Conservation (phyloP, 2,113 vertebrate genomes). For the Athene cunicularia region DNA sequence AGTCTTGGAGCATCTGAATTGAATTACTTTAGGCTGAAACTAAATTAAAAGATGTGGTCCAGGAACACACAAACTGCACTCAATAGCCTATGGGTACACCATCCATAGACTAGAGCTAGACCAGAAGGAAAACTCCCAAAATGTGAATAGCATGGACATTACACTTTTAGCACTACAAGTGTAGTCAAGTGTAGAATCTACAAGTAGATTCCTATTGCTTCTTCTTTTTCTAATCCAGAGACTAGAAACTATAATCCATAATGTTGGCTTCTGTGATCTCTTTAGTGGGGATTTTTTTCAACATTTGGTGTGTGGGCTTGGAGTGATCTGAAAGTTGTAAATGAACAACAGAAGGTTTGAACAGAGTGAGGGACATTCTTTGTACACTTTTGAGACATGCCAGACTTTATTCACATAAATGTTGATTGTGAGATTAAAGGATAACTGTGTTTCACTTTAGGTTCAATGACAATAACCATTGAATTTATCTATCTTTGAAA, state of each 20-base stretch:
- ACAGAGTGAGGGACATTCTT: neutral
- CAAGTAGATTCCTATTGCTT: neutral
- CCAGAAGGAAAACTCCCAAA: neutral
- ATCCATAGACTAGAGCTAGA: neutral
- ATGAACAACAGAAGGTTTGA: neutral
- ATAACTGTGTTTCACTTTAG: neutral
- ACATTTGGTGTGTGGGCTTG: neutral
- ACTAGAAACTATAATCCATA: neutral
- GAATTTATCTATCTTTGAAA: neutral
- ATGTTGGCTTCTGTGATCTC: neutral
- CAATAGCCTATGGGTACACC: neutral
- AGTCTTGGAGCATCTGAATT: neutral
- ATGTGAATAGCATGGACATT: neutral
- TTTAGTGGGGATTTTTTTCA: neutral
- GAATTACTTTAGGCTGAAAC: neutral
- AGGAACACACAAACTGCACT: neutral
- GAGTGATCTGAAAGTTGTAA: neutral
- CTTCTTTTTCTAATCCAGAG: neutral
- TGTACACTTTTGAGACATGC: neutral
- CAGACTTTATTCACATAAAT: neutral
- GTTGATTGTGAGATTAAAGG: neutral
- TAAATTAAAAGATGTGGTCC: neutral
- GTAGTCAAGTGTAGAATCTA: too few relatives aligned
- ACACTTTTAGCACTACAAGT: fast-evolving
- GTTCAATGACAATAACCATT: neutral